Percentiles rank a stretch among this genome's conserved stretches.
These are phyloP conservation scores for Synaphobranchus kaupii DNA, from an alignment of 2,797 vertebrate species.

Conservation along the genomic window DNA sequence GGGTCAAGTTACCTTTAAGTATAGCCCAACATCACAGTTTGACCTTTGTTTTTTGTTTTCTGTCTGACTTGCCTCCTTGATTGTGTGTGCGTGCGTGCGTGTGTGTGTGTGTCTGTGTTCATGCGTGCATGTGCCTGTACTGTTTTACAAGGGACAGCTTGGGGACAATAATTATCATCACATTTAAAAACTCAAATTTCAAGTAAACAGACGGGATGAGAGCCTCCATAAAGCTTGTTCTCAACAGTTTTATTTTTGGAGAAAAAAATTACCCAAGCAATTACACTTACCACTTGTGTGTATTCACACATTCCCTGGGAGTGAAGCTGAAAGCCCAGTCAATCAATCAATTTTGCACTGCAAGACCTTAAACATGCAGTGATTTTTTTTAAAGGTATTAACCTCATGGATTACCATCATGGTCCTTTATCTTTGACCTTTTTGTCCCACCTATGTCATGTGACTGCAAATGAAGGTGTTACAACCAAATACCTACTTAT, in stretches of 20 bases:
- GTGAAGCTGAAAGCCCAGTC: not conserved
- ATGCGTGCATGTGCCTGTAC: not conserved
- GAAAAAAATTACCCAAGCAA: constrained; percentile 19
- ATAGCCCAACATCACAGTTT: not conserved
- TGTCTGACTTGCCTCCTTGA: not conserved
- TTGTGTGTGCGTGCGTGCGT: not conserved
- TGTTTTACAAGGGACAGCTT: not conserved
- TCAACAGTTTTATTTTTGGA: constrained; percentile 11
- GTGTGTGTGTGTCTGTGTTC: not conserved
- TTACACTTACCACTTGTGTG: constrained; percentile 14
- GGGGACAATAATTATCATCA: not conserved
- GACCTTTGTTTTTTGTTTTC: not conserved
- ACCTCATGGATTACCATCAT: not conserved
- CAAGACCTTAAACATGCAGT: not conserved
- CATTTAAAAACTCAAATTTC: not conserved
- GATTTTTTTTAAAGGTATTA: not conserved
- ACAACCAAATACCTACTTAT: too few species aligned
- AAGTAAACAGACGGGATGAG: not conserved
- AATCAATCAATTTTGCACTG: not conserved
- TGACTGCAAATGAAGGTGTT: not conserved
- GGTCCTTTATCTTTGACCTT: not conserved
- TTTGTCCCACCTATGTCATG: not conserved
- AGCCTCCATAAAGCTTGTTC: constrained; percentile 5
- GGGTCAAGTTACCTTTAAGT: not conserved
- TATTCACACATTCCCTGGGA: not conserved